A percentile compares a stretch with the other conserved stretches of the same genome.
Conservation (phyloP, 2,888 invertebrate species). For the Diarsia rubi region DNA sequence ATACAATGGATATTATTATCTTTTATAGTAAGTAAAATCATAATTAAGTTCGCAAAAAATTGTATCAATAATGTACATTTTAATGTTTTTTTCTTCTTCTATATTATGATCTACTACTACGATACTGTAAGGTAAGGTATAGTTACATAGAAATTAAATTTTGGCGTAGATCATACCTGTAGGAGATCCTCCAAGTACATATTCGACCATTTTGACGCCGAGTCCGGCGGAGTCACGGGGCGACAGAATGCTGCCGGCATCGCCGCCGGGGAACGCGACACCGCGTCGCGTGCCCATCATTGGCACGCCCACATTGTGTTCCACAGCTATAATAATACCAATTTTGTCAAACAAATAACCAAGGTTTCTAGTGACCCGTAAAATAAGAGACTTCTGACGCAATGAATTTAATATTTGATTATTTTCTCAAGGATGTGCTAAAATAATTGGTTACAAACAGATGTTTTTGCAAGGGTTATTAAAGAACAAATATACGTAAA, state of each 20-base stretch:
- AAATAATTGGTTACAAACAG: neutral
- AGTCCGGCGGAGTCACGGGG: slow-evolving; percentile 97
- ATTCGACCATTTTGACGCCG: slow-evolving; percentile 99
- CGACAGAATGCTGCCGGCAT: slow-evolving; percentile 92
- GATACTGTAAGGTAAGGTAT: neutral
- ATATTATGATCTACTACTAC: too few relatives aligned
- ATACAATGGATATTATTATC: slow-evolving; percentile 49
- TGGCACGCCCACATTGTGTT: slow-evolving; percentile 88
- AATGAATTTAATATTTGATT: neutral
- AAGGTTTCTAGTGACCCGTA: neutral
- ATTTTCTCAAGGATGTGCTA: neutral
- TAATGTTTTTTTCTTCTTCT: neutral
- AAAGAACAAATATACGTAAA: neutral
- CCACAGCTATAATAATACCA: slow-evolving; percentile 76
- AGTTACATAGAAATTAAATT: neutral
- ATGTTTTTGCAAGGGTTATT: neutral
- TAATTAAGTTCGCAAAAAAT: neutral
- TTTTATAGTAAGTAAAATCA: slow-evolving; percentile 2
- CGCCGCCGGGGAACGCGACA: slow-evolving; percentile 92
- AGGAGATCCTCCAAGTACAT: slow-evolving; percentile 98
- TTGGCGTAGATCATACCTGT: slow-evolving; percentile 87
- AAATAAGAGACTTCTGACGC: neutral
- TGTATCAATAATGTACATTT: neutral
- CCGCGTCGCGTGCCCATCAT: slow-evolving; percentile 94
- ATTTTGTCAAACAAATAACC: neutral